Evolutionary conservation across 2,797 vertebrate genomes (phyloP), one percentile per base, ranked within the genome.

Genomic region (Urosaurus nigricauda): DNA sequence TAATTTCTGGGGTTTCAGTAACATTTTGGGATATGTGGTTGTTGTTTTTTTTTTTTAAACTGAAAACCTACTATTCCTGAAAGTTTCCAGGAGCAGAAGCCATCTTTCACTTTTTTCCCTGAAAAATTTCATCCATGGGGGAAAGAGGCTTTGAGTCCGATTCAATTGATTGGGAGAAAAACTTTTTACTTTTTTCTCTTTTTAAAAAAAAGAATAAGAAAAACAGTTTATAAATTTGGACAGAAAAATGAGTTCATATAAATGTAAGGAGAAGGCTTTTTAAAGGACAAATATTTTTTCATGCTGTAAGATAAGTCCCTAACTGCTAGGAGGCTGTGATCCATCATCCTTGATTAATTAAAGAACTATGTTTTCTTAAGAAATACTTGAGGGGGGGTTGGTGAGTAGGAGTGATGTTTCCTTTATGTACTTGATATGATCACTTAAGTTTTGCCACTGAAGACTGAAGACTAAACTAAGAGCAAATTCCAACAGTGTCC

Each of bases 301-400:
- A 47, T 40, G 68, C 0, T 0, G n/a, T 82, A 81, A 47, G 1
- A 71, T 32, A 79, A 0, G 37, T 2, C 80, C 2, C 0, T 0
- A 0, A 26, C 80, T 92, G 65, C n/a, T 68, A 90, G 71, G 43
- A 83, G 85, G 5, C 14, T 0, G 0, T 4, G 1, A 0, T 75
- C 60, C 19, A 63, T 75, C 74, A 89, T 88, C 65, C 63, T 2
- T 0, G 4, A 47, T 70, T 0, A 5, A 84, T 58, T 63, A 79
- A 79, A 92, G 37, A 17, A 79, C 85, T 89, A 40, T 5, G 3
- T 60, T 88, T 58, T 80, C 16, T 82, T 87, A 24, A 77, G 35
- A 5, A 35, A 53, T n/a, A 60, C 1, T 14, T 0, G 0, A 71
- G 51, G 2, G 37, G 16, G 21, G 16, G 40, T 24, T 73, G 83